A percentile compares a stretch with the other conserved stretches of the same genome.
phyloP scores from a whole-genome alignment of 2,797 vertebrate species.

The Amblyraja radiata region DNA sequence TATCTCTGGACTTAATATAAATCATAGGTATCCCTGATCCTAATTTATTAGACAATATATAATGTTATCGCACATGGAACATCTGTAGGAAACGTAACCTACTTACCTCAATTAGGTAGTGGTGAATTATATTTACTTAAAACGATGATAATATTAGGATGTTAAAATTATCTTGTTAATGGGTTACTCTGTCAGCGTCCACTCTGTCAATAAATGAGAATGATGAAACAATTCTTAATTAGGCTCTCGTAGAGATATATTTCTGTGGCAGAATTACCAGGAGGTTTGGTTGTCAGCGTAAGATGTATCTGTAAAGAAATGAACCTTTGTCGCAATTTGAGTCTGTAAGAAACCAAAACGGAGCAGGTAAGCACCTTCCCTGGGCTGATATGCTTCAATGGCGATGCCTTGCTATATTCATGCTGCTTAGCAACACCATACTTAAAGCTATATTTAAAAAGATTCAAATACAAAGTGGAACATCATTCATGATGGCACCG shows the following conservation, averaged over 20 bases:
- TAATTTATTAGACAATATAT: background rate
- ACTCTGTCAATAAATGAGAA: conserved; percentile 11
- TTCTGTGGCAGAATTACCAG: conserved; percentile 17
- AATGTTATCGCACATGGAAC: background rate
- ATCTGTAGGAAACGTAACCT: background rate
- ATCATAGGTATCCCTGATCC: background rate
- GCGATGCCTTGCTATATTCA: background rate
- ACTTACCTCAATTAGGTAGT: background rate
- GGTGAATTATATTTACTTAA: background rate
- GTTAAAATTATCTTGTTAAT: background rate
- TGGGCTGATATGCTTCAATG: conserved; percentile 19
- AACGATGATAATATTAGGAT: background rate
- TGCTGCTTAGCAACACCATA: conserved; percentile 23
- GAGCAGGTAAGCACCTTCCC: background rate
- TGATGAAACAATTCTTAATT: conserved; percentile 23
- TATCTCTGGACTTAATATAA: background rate
- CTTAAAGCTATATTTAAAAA: conserved; percentile 34
- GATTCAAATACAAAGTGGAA: conserved; percentile 29
- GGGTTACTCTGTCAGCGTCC: background rate
- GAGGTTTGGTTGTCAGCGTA: conserved; percentile 31
- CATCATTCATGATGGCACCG: conserved; percentile 32
- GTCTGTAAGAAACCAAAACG: background rate
- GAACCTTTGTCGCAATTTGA: background rate
- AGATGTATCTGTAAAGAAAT: conserved; percentile 26
- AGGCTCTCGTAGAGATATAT: background rate